Evolutionary conservation across 1,140 invertebrate species (phyloP), one percentile per base, ranked within the genome.

Genomic region (Thereuonema tuberculata): DNA sequence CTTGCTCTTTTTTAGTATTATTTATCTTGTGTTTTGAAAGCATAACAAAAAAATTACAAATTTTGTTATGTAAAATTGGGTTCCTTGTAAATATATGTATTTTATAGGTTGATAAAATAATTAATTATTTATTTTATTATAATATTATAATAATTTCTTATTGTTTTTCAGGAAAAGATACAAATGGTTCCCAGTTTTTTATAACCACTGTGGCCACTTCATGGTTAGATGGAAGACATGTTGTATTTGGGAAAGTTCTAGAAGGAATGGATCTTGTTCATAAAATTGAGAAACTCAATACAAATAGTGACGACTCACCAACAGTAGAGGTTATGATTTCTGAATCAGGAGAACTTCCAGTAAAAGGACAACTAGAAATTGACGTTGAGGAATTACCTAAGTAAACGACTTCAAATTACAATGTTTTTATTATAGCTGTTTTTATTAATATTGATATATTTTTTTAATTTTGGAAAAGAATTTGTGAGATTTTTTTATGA

Each of bases 151-250:
- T n/a, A n/a, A n/a, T n/a, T n/a, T n/a, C n/a, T n/a, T n/a, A 12
- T 50, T 12, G 5, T 21, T 21, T 21, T 28, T 28, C 43, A 63
- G 76, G 68, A 46, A 69, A 72, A 56, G 77, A 82, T 67, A 81
- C 81, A 28, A 83, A 84, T 73, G 93, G 94, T 27, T 96, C 90
- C 66, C 94, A 98, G 72, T 98, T 98, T 74, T 95, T 98, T 72
- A 92, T 98, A 68, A 93, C 89, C 3, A 89, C 87, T 2, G 81
- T 87, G 57, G 79, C 84, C 14, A 90, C 93, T 0, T 82, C 85
- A 1, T 98, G 93, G 93, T 74, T 99, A 49, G 88, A 98, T 74
- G 87, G 87, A 2, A 80, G 86, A 59, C 93, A 99, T 71, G 89
- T 89, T 2, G 85, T 96, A 3, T 94, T 98, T 75, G 95, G 94